Percentiles rank a stretch among this genome's conserved stretches.
Conservation (phyloP, 2,888 invertebrate species). For the Tricholauxania praeusta region DNA sequence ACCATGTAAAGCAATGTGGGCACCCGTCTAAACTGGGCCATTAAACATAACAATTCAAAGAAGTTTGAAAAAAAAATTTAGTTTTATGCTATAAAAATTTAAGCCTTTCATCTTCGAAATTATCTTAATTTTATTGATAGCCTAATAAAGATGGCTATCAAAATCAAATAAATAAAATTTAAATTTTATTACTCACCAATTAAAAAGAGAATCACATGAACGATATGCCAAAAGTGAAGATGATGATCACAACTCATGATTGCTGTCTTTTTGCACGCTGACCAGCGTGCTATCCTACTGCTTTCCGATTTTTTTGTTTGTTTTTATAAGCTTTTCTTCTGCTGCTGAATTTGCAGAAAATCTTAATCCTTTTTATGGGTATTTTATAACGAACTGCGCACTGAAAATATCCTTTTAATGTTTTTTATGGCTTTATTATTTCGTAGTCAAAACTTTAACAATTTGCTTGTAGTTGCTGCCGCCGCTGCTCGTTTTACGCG, state of each 20-base stretch:
- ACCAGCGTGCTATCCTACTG: constrained; percentile 23
- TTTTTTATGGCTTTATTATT: constrained; percentile 23
- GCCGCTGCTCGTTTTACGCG: constrained; percentile 10
- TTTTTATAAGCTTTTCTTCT: constrained; percentile 24
- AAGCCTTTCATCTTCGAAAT: too few species aligned
- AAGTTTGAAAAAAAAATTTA: too few species aligned
- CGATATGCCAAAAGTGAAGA: constrained; percentile 58
- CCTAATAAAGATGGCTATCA: neutral
- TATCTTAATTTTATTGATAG: neutral
- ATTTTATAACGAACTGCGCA: too few species aligned
- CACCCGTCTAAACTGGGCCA: too few species aligned
- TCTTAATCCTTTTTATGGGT: constrained; percentile 25
- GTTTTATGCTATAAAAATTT: too few species aligned
- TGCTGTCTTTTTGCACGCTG: constrained; percentile 41
- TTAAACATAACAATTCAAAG: too few species aligned
- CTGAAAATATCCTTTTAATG: constrained; percentile 36
- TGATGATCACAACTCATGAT: constrained; percentile 26
- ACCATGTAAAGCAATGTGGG: too few species aligned
- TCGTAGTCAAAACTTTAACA: constrained; percentile 26
- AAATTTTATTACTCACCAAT: constrained; percentile 61
- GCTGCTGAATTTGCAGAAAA: constrained; percentile 37
- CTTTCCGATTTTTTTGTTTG: constrained; percentile 34
- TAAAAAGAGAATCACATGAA: constrained; percentile 66
- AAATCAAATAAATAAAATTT: constrained; percentile 9
- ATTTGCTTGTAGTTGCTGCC: constrained; percentile 39